phyloP scores from a whole-genome alignment of 2,113 vertebrate genomes.

The Sander vitreus region DNA sequence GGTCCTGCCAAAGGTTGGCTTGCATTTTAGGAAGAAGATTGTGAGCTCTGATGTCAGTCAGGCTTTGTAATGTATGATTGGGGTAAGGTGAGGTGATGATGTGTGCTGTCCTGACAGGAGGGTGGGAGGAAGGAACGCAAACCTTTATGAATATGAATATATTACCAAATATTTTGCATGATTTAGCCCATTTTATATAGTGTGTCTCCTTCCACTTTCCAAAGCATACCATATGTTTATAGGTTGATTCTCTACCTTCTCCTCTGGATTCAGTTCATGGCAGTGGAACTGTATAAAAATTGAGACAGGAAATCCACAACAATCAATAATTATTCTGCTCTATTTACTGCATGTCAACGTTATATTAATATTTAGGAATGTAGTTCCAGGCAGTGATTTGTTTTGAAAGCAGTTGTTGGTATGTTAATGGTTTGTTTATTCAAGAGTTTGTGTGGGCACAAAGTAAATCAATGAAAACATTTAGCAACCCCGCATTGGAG shows the following conservation, averaged over 20 bases:
- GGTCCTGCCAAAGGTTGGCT: slow-evolving; percentile 33
- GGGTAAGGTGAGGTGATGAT: slow-evolving; percentile 23
- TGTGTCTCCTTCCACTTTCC: not conserved
- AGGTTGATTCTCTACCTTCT: no score
- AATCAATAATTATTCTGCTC: not conserved
- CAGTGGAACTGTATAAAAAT: no score
- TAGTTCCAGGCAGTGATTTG: not conserved
- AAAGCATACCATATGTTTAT: not conserved
- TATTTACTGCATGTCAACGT: not conserved
- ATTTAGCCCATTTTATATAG: not conserved
- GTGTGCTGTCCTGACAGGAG: slow-evolving; percentile 14
- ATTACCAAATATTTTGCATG: not conserved
- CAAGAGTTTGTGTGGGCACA: not conserved
- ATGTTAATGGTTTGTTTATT: not conserved
- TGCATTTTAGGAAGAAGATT: slow-evolving; percentile 19
- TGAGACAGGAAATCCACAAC: no score
- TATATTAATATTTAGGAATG: not conserved
- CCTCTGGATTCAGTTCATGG: not conserved
- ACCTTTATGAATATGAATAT: not conserved
- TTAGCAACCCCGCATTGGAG: not conserved
- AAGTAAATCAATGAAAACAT: not conserved
- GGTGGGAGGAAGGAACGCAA: not conserved
- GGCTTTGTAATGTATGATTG: slow-evolving; percentile 21
- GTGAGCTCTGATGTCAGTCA: slow-evolving; percentile 24
- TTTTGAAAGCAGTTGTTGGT: not conserved